Conservation (phyloP, 2,797 vertebrate species). For the Coregonus sp. region DNA sequence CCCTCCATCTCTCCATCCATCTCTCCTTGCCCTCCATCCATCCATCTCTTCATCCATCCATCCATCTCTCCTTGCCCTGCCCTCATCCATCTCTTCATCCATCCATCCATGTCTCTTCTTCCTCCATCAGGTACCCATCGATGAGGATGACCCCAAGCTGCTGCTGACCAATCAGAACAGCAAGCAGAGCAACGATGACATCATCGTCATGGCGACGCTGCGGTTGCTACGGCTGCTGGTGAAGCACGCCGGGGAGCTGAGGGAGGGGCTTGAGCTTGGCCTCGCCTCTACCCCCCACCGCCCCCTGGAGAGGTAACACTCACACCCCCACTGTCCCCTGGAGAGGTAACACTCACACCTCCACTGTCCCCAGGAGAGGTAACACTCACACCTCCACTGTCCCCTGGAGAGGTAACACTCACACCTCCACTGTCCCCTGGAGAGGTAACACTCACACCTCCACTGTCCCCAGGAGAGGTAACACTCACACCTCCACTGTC, state of each 20-base stretch:
- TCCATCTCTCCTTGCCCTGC: too few relatives aligned
- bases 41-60: too few relatives aligned
- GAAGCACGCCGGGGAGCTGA: conserved; percentile 94
- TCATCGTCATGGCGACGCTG: conserved; percentile 97
- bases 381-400: too few relatives aligned
- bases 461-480: too few relatives aligned
- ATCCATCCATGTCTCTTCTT: neutral
- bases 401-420: too few relatives aligned
- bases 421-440: too few relatives aligned
- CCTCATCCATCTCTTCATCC: neutral
- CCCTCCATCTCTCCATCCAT: too few relatives aligned
- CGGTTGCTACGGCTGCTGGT: conserved; percentile 90
- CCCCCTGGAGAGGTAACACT: conserved; percentile 90
- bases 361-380: too few relatives aligned
- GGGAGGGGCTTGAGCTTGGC: conserved; percentile 92
- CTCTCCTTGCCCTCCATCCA: too few relatives aligned
- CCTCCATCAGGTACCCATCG: conserved; percentile 78
- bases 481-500: too few relatives aligned
- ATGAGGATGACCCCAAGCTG: conserved; percentile 92
- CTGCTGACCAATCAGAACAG: conserved; percentile 76
- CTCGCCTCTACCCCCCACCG: conserved; percentile 96
- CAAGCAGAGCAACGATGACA: conserved; percentile 95
- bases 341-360: too few relatives aligned
- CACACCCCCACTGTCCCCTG: neutral
- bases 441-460: too few relatives aligned